These are phyloP conservation scores for Amiota communis DNA, from an alignment of 2,888 invertebrate genomes.

Conservation along the genomic window DNA sequence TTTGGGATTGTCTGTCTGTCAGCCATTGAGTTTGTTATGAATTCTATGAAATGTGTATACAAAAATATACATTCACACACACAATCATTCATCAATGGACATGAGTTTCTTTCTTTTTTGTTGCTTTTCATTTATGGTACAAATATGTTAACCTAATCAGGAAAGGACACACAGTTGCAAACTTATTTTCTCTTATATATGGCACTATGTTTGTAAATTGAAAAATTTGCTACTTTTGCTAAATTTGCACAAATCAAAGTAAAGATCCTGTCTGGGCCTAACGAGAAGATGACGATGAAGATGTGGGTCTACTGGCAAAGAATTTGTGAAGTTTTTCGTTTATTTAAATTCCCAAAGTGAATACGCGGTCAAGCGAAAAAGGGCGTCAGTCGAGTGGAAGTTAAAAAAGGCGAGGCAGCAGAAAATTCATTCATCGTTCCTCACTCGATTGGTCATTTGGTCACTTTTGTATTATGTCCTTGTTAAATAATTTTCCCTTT, in stretches of 20 bases:
- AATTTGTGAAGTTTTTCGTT: not conserved
- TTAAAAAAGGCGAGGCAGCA: conserved; percentile 21
- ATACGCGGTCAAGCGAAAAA: conserved; percentile 59
- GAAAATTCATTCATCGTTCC: not conserved
- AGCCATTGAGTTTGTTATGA: conserved; percentile 33
- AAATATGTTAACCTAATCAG: conserved; percentile 22
- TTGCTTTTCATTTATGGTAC: not conserved
- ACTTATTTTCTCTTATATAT: too few species aligned
- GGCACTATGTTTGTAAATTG: conserved; percentile 59
- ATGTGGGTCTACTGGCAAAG: too few species aligned
- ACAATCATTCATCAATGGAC: too few species aligned
- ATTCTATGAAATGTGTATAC: not conserved
- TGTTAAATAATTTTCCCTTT: not conserved
- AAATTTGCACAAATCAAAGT: conserved; percentile 43
- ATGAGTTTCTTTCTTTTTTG: too few species aligned
- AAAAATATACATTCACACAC: too few species aligned
- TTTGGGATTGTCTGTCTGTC: conserved; percentile 45
- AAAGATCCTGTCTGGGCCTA: too few species aligned
- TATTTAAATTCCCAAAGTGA: conserved; percentile 53
- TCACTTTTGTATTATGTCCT: not conserved
- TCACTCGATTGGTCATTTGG: too few species aligned
- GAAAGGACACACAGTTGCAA: not conserved
- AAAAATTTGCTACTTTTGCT: conserved; percentile 55
- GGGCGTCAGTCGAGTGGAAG: conserved; percentile 54
- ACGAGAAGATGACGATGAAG: too few species aligned